These are phyloP conservation scores for Galemys pyrenaicus DNA, from an alignment of 2,113 vertebrate genomes.

Conservation along the genomic window DNA sequence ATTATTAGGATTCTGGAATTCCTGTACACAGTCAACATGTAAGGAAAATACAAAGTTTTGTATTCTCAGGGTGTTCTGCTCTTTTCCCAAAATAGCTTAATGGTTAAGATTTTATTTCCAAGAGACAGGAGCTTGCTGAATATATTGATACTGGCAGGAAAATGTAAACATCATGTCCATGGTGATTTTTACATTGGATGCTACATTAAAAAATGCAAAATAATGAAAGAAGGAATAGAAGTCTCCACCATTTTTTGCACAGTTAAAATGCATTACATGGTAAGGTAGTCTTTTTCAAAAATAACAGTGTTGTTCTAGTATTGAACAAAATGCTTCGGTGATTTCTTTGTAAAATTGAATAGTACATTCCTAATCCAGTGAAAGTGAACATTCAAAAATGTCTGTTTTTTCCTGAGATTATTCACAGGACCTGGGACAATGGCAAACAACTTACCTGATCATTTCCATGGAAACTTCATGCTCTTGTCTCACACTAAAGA, in stretches of 20 bases:
- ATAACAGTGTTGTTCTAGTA: neutral
- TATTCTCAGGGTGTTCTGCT: neutral
- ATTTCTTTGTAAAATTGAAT: conserved; percentile 59
- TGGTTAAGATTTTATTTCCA: conserved; percentile 41
- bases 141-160: conserved; percentile 31
- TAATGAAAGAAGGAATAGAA: conserved; percentile 41
- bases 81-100: neutral
- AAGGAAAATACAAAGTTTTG: neutral
- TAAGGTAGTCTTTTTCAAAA: conserved; percentile 27
- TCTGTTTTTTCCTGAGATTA: conserved; percentile 44
- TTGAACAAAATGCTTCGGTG: conserved; percentile 46
- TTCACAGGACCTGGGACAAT: neutral
- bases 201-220: neutral
- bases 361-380: conserved; percentile 40
- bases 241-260: neutral
- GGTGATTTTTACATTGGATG: conserved; percentile 19
- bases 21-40: neutral
- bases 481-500: conserved; percentile 36
- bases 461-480: conserved; percentile 15
- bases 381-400: conserved; percentile 49
- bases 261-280: conserved; percentile 25
- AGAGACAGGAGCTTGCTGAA: neutral
- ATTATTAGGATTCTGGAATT: neutral
- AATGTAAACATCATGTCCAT: conserved; percentile 26
- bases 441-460: neutral